These are phyloP conservation scores for Galerucella nymphaeae DNA, from an alignment of 2,888 invertebrate genomes.

Conservation along the genomic window DNA sequence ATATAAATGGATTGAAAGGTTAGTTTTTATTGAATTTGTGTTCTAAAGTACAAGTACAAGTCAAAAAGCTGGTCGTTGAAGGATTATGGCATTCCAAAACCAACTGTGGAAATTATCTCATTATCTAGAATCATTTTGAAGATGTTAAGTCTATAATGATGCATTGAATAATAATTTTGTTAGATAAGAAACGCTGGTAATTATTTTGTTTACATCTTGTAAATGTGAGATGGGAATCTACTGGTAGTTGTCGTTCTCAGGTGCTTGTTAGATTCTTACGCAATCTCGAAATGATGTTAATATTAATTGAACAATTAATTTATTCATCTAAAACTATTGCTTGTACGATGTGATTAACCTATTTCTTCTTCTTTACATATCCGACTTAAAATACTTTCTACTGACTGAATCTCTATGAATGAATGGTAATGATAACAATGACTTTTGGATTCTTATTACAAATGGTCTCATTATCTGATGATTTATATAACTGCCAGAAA, in stretches of 20 bases:
- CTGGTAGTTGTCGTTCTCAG: neutral
- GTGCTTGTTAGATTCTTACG: neutral
- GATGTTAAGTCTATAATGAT: too few relatives aligned
- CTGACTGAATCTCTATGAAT: neutral
- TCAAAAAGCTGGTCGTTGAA: too few relatives aligned
- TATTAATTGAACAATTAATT: constrained; percentile 9
- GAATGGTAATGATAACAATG: neutral
- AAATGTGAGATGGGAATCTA: constrained; percentile 1
- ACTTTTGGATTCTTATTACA: neutral
- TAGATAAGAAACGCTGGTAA: neutral
- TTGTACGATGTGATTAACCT: constrained; percentile 11
- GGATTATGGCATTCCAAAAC: too few relatives aligned
- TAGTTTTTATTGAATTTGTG: neutral
- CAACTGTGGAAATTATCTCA: too few relatives aligned
- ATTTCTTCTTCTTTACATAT: neutral
- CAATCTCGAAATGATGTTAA: neutral
- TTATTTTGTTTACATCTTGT: constrained; percentile 12
- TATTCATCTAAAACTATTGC: constrained; percentile 18
- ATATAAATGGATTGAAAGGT: neutral
- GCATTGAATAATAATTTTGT: neutral
- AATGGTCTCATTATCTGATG: neutral
- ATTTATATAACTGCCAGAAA: constrained; percentile 1
- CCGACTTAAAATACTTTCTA: constrained; percentile 15
- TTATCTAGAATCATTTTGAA: too few relatives aligned
- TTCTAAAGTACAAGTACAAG: too few relatives aligned